phyloP scores from a whole-genome alignment of 2,797 vertebrate genomes.

The Corythornis leucogaster region DNA sequence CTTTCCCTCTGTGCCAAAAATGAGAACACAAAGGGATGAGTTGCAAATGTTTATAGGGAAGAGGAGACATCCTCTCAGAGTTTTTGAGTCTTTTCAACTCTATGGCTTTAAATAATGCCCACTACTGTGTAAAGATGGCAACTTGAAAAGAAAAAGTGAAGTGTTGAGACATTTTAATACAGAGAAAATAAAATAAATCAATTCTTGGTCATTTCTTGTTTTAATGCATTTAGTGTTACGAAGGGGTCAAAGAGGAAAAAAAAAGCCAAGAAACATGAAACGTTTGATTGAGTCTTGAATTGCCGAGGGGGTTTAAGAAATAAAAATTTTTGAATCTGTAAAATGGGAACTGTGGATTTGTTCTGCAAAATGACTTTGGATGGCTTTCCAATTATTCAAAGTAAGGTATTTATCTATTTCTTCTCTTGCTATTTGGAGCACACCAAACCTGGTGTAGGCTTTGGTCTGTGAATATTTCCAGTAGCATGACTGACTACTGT shows the following conservation, averaged over 20 bases:
- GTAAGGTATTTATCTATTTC: background rate
- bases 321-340: background rate
- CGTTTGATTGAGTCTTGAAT: background rate
- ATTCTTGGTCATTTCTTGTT: slow-evolving; percentile 23
- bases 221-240: slow-evolving; percentile 11
- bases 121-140: slow-evolving; percentile 2
- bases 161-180: background rate
- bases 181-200: slow-evolving; percentile 24
- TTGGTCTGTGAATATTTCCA: background rate
- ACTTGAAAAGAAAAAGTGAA: slow-evolving; percentile 10
- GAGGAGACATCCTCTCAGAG: background rate
- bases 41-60: slow-evolving; percentile 30
- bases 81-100: slow-evolving; percentile 4
- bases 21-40: slow-evolving; percentile 16
- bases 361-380: background rate
- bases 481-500: background rate
- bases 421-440: background rate
- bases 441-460: background rate
- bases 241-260: background rate
- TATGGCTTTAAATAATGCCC: slow-evolving; percentile 28
- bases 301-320: background rate
- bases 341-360: background rate
- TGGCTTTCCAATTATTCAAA: background rate
- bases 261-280: background rate
- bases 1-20: background rate